These are phyloP conservation scores for Calyptommatus sinebrachiatus DNA, from an alignment of 2,113 vertebrate genomes.

Conservation along the genomic window DNA sequence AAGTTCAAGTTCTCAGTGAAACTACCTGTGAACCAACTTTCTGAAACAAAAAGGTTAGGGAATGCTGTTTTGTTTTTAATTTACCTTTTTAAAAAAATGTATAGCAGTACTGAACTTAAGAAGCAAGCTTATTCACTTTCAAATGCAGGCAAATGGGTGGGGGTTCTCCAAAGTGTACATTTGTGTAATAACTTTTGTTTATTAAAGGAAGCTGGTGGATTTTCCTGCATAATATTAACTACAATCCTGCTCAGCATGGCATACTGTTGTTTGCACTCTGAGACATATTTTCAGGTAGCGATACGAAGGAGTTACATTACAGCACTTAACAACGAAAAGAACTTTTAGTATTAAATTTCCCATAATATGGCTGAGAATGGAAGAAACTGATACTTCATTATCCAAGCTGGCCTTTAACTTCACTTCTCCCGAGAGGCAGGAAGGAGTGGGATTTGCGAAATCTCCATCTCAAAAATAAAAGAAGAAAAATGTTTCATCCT, in stretches of 20 bases:
- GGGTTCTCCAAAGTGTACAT: conserved; percentile 12
- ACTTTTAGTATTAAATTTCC: neutral
- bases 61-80: conserved; percentile 38
- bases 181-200: neutral
- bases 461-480: neutral
- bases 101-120: conserved; percentile 41
- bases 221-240: neutral
- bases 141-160: conserved; percentile 35
- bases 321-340: neutral
- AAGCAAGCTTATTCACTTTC: neutral
- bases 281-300: neutral
- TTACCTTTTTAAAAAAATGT: conserved; percentile 27
- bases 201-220: conserved; percentile 2
- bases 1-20: conserved; percentile 63
- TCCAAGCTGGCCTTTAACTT: neutral
- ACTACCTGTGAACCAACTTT: conserved; percentile 64
- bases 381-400: neutral
- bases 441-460: neutral
- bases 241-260: neutral
- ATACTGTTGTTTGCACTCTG: neutral
- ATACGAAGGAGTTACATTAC: neutral
- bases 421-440: neutral
- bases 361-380: neutral
- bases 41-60: conserved; percentile 59
- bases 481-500: conserved; percentile 7